Conservation (phyloP, 2,797 vertebrate genomes). For the Ispidina lecontei region DNA sequence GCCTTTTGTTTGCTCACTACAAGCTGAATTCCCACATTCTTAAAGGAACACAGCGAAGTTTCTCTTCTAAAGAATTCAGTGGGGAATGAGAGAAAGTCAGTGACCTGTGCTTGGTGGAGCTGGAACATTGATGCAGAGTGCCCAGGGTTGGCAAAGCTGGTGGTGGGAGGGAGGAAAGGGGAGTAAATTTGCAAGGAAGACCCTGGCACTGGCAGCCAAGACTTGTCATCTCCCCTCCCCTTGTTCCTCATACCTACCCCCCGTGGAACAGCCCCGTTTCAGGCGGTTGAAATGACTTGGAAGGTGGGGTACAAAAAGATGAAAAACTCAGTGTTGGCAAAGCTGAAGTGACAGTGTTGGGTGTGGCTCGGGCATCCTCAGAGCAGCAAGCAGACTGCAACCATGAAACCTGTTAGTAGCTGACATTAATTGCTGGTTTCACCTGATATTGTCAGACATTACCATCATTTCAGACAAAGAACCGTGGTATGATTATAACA, state of each 20-base stretch:
- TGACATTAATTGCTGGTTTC: conserved; percentile 75
- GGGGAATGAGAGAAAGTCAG: conserved; percentile 70
- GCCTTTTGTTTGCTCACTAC: conserved; percentile 59
- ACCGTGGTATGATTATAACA: conserved; percentile 43
- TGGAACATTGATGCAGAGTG: conserved; percentile 65
- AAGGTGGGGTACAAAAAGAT: conserved; percentile 41
- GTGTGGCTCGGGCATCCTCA: conserved; percentile 53
- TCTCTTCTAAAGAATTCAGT: conserved; percentile 71
- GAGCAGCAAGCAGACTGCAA: conserved; percentile 63
- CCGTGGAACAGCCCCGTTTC: neutral
- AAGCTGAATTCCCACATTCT: conserved; percentile 60
- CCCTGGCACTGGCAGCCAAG: neutral
- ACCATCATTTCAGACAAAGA: conserved; percentile 61
- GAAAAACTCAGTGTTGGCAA: conserved; percentile 54
- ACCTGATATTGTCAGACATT: conserved; percentile 59
- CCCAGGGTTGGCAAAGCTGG: conserved; percentile 23
- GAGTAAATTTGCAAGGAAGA: conserved; percentile 9
- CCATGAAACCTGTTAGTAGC: conserved; percentile 71
- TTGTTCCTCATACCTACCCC: neutral
- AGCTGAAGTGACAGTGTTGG: conserved; percentile 61
- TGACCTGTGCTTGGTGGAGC: conserved; percentile 60
- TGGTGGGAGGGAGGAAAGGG: neutral
- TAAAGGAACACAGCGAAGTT: conserved; percentile 57
- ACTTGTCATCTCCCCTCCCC: neutral
- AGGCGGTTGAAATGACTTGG: neutral